Evolutionary conservation across 1,140 invertebrate genomes (phyloP), one percentile per base, ranked within the genome.

Genomic region (Latrodectus geometricus): DNA sequence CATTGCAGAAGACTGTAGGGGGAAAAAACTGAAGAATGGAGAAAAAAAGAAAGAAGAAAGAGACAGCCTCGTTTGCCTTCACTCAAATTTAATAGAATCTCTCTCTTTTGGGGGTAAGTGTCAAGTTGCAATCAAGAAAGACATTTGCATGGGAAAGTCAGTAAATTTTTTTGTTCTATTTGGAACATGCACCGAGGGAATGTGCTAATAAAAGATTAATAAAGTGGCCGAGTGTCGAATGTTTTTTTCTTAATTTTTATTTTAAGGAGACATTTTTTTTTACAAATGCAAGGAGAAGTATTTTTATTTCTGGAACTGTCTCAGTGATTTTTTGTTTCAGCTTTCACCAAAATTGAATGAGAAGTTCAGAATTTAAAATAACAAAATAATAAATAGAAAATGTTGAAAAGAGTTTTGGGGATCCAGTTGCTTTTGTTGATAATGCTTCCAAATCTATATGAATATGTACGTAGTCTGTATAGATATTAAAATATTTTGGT

Each of bases 141-240:
- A 69, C 82, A 84, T 84, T 84, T 84, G 82, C 82, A 84, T 84
- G 66, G 20, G 48, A 66, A 35, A 12, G 20, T 21, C 35, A 23
- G 69, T 20, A 14, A 14, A 20, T 21, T 70, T 48, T 54, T 56
- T 77, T 77, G 20, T 77, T 76, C 21, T 7, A 9, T 74, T 20
- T 74, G 20, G 61, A 70, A 49, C 35, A 49, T 50, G 72, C 70
- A 74, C n/a, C 23, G 48, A 14, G 82, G 61, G 61, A 76, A 84
- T 73, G 61, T 84, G 75, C 82, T 76, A 84, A 84, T 84, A 84
- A 84, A 84, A 84, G 82, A 83, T 84, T 84, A 84, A 84, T 84
- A 84, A 68, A 84, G 61, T 35, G 65, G 20, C n/a, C n/a, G 14
- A n/a, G n/a, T 14, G 8, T 9, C 15, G 61, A 69, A 69, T 70